Evolutionary conservation across 2,797 vertebrate genomes (phyloP).

Genomic region (Bradypus variegatus): DNA sequence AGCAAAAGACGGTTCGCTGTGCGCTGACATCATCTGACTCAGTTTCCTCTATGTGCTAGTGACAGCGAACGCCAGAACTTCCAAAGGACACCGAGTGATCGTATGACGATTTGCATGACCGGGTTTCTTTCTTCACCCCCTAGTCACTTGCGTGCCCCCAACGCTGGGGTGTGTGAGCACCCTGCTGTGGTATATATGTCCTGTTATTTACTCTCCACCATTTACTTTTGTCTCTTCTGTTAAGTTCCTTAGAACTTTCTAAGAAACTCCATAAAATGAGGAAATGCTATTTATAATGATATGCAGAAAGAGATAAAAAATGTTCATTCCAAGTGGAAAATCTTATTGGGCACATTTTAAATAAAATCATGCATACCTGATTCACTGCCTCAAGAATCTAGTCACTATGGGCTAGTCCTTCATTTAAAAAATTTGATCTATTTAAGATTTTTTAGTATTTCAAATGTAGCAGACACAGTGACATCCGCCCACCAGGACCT

Average conservation of each 20-base stretch:
- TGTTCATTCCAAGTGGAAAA: slow-evolving; percentile 73
- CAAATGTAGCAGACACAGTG: background rate
- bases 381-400: slow-evolving; percentile 59
- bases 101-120: slow-evolving; percentile 73
- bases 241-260: slow-evolving; percentile 69
- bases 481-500: background rate
- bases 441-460: background rate
- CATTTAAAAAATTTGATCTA: background rate
- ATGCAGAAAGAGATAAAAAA: slow-evolving; percentile 62
- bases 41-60: slow-evolving; percentile 57
- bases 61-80: slow-evolving; percentile 64
- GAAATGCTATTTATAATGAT: slow-evolving; percentile 69
- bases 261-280: slow-evolving; percentile 70
- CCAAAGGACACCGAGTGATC: slow-evolving; percentile 65
- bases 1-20: slow-evolving; percentile 51
- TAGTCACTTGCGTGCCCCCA: slow-evolving; percentile 71
- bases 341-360: slow-evolving; percentile 73
- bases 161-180: slow-evolving; percentile 63
- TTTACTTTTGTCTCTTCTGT: slow-evolving; percentile 71
- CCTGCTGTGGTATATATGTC: slow-evolving; percentile 64
- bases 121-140: slow-evolving; percentile 65
- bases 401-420: slow-evolving; percentile 57
- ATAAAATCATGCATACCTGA: slow-evolving; percentile 77
- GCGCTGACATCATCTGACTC: slow-evolving; percentile 50
- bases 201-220: slow-evolving; percentile 69